Evolutionary conservation across 1,140 invertebrate species (phyloP).

Genomic region (Vanessa tameamea): DNA sequence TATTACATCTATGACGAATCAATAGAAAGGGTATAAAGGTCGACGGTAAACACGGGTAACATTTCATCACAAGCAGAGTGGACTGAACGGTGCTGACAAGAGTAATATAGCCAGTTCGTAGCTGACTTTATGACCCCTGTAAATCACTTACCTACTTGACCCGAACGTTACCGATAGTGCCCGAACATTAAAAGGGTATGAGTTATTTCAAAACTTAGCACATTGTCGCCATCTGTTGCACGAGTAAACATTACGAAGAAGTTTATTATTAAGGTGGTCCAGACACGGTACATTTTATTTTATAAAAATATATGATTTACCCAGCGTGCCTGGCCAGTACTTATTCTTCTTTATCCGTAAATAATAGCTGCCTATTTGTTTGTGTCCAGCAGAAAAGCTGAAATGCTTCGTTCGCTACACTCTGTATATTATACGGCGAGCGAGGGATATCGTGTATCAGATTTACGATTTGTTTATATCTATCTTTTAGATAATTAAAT

Average conservation of each 20-base stretch:
- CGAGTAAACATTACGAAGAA: constrained; percentile 47
- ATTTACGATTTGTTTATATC: background rate
- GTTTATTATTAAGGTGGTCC: constrained; percentile 63
- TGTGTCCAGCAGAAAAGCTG: constrained; percentile 19
- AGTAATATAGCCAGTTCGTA: constrained; percentile 56
- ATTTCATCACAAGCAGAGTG: constrained; percentile 48
- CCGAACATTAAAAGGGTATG: constrained; percentile 74
- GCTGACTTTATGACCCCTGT: constrained; percentile 59
- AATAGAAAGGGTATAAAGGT: constrained; percentile 21
- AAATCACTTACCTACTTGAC: constrained; percentile 72
- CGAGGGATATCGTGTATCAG: background rate
- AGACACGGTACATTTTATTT: constrained; percentile 37
- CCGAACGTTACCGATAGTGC: constrained; percentile 59
- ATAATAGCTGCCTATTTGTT: constrained; percentile 30
- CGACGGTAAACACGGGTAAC: constrained; percentile 38
- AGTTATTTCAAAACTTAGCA: constrained; percentile 71
- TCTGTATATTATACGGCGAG: constrained; percentile 15
- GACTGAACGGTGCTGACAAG: constrained; percentile 61
- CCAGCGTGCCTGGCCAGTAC: constrained; percentile 5
- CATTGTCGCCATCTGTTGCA: constrained; percentile 71
- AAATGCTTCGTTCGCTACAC: constrained; percentile 15
- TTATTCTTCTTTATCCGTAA: constrained; percentile 30
- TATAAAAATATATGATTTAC: constrained; percentile 22
- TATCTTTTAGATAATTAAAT: too few relatives aligned
- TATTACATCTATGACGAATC: constrained; percentile 12